Evolutionary conservation across 2,888 invertebrate genomes (phyloP), one percentile per base, ranked within the genome.

Genomic region (Pollenia angustigena): DNA sequence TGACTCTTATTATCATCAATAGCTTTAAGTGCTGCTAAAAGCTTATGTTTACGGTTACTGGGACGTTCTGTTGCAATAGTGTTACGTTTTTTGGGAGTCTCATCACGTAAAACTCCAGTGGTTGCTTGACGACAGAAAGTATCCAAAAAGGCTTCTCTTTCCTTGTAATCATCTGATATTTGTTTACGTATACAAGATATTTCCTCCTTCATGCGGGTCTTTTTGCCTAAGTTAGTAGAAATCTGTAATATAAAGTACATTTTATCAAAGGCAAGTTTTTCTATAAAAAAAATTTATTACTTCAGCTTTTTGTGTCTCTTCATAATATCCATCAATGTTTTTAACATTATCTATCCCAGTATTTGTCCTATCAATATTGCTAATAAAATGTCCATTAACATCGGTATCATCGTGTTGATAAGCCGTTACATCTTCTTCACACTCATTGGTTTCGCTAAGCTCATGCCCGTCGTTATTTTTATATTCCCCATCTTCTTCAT

Each of bases 21-120:
- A 32, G 95, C 95, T 89, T 95, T 95, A 84, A 96, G 93, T 2
- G 95, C 95, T 14, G 95, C 95, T 74, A 96, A 92, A 58, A 96
- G 91, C 89, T 95, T 95, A 69, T 94, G 94, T 90, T 95, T 95
- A 58, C 92, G 92, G 42, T 89, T 91, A 80, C 94, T 94, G 56
- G 88, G 89, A 75, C n/a, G n/a, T n/a, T n/a, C n/a, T n/a, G n/a
- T n/a, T n/a, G n/a, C n/a, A n/a, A n/a, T n/a, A n/a, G 91, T 83
- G 42, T 72, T 85, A 11, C 84, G 87, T 52, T 88, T 87, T 16
- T 87, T 82, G 9, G 54, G 60, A 1, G 82, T 54, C 2, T 88
- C 82, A 74, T 90, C 90, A 42, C 88, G 88, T 14, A 90, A 69
- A n/a, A 89, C 88, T 42, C 89, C 90, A 81, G 74, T 89, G 7